phyloP scores from a whole-genome alignment of 2,113 vertebrate species.

The Xiphophorus hellerii region DNA sequence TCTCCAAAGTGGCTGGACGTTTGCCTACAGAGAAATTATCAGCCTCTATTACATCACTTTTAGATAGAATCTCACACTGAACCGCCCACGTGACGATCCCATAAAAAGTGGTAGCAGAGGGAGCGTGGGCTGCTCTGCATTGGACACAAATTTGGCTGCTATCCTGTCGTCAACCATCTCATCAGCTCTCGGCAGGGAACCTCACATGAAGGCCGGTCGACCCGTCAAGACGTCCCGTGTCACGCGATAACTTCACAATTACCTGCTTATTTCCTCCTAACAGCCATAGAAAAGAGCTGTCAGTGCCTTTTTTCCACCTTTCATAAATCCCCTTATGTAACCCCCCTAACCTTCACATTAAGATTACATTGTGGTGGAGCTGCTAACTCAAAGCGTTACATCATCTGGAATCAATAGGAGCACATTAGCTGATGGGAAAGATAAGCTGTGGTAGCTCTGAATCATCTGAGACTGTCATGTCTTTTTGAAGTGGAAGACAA shows the following conservation, averaged over 20 bases:
- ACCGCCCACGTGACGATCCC: conserved; percentile 70
- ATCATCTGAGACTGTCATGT: conserved; percentile 13
- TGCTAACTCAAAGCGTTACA: conserved; percentile 38
- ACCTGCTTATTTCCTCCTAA: not conserved
- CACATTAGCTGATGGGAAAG: conserved; percentile 32
- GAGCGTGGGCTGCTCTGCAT: conserved; percentile 71
- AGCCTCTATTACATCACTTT: conserved; percentile 59
- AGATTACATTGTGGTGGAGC: conserved; percentile 45
- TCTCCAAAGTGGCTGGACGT: conserved; percentile 32
- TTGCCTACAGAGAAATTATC: conserved; percentile 62
- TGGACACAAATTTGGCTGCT: conserved; percentile 65
- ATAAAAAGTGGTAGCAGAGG: conserved; percentile 76
- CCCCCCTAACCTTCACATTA: conserved; percentile 31
- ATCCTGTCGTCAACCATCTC: conserved; percentile 53
- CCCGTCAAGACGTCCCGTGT: conserved; percentile 17
- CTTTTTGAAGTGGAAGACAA: conserved; percentile 20
- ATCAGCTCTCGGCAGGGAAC: conserved; percentile 44
- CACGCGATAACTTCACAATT: not conserved
- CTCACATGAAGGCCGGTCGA: conserved; percentile 45
- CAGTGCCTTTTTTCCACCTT: conserved; percentile 20
- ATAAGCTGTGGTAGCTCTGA: conserved; percentile 16
- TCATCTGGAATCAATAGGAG: conserved; percentile 47
- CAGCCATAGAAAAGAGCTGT: not conserved
- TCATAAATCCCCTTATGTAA: conserved; percentile 52
- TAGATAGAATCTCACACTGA: conserved; percentile 64